Conservation (phyloP, 2,888 invertebrate genomes). For the Gymnosoma rotundatum region DNA sequence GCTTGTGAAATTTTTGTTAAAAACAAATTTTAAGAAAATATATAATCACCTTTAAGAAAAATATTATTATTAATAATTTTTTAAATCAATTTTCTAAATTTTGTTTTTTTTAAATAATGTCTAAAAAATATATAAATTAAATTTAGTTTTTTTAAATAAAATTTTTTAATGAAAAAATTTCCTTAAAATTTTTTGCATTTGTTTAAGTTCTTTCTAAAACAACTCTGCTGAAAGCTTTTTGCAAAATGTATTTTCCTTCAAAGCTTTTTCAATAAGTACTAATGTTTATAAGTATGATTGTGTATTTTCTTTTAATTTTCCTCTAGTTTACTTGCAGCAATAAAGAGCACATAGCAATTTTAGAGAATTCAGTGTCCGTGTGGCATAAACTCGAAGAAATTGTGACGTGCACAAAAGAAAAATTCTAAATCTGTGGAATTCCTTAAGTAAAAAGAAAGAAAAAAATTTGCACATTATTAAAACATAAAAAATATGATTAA, state of each 20-base stretch:
- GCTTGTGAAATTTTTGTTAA: too few species aligned
- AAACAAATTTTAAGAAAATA: too few species aligned
- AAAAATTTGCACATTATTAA: slow-evolving; percentile 47
- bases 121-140: too few species aligned
- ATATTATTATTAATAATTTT: too few species aligned
- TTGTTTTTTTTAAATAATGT: too few species aligned
- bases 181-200: too few species aligned
- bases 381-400: slow-evolving; percentile 69
- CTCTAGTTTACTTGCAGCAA: slow-evolving; percentile 52
- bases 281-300: not conserved
- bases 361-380: slow-evolving; percentile 66
- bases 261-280: slow-evolving; percentile 34
- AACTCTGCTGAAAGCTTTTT: slow-evolving; percentile 17
- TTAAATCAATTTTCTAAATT: too few species aligned
- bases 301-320: not conserved
- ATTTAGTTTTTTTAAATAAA: too few species aligned
- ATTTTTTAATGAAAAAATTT: too few species aligned
- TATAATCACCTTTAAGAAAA: too few species aligned
- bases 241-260: slow-evolving; percentile 23
- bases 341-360: slow-evolving; percentile 53
- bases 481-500: slow-evolving; percentile 24
- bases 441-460: not conserved
- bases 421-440: slow-evolving; percentile 48
- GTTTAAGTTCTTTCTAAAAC: not conserved
- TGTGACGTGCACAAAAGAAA: slow-evolving; percentile 53